A percentile compares a stretch with the other conserved stretches of the same genome.
These are phyloP conservation scores for Morbakka virulenta DNA, from an alignment of 30 jellyfish, hydroid and myxozoan genomes.

Conservation along the genomic window DNA sequence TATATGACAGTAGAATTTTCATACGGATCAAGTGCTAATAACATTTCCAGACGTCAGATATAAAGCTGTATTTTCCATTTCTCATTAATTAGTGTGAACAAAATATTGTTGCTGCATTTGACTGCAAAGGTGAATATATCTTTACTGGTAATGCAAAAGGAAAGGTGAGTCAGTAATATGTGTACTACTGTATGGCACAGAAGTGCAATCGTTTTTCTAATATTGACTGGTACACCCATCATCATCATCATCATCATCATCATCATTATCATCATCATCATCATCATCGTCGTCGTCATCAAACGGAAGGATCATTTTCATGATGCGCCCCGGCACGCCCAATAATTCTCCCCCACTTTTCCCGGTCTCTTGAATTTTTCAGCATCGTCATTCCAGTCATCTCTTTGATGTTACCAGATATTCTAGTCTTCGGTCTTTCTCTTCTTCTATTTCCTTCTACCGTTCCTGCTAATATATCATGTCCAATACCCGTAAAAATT, in stretches of 20 bases:
- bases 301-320: neutral
- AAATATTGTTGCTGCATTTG: slow-evolving; percentile 91
- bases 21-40: too few species aligned
- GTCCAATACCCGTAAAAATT: too few species aligned
- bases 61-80: neutral
- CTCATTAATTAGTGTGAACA: slow-evolving; percentile 84
- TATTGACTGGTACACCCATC: neutral
- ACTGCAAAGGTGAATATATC: slow-evolving; percentile 83
- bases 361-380: too few species aligned
- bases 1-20: too few species aligned
- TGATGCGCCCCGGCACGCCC: too few species aligned
- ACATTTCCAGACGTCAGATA: too few species aligned
- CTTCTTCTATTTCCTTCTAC: too few species aligned
- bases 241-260: neutral
- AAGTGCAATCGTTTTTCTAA: neutral
- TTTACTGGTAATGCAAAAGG: slow-evolving; percentile 97
- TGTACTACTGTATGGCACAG: neutral
- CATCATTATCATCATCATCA: neutral
- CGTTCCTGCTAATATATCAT: too few species aligned
- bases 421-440: too few species aligned
- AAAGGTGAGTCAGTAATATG: slow-evolving; percentile 52
- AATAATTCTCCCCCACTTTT: too few species aligned
- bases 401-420: too few species aligned
- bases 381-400: too few species aligned
- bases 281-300: neutral